Percentiles rank a stretch among this genome's conserved stretches.
Evolutionary conservation across 1,140 invertebrate genomes (phyloP).

Genomic region (Zaprionus ghesquierei): DNA sequence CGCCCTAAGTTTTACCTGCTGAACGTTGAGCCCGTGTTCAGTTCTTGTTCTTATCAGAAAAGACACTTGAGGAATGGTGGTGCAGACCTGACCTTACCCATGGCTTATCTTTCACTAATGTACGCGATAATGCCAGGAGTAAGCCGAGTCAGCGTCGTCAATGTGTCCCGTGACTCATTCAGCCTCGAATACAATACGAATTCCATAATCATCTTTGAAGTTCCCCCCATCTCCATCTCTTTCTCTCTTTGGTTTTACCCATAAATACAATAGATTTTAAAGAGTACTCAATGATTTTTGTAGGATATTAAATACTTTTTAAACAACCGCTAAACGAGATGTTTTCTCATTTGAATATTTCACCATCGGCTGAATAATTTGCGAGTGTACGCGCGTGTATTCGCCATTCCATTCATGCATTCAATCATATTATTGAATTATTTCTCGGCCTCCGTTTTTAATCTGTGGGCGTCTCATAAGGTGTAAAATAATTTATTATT

Average conservation of each 20-base stretch:
- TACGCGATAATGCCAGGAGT: neutral
- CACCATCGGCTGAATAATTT: conserved; percentile 38
- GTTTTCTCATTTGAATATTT: conserved; percentile 17
- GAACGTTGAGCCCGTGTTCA: neutral
- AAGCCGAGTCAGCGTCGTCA: neutral
- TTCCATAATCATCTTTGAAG: neutral
- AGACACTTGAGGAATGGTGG: neutral
- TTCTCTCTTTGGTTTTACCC: neutral
- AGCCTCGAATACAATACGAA: neutral
- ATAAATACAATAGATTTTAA: neutral
- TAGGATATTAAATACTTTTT: conserved; percentile 1
- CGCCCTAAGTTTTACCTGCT: neutral
- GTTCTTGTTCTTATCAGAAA: neutral
- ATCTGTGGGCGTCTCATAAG: conserved; percentile 53
- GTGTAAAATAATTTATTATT: conserved; percentile 56
- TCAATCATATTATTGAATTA: conserved; percentile 35
- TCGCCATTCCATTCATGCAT: conserved; percentile 12
- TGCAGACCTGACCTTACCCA: conserved; percentile 19
- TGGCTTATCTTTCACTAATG: conserved; percentile 18
- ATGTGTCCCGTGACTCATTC: neutral
- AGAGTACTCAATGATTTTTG: neutral
- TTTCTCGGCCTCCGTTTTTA: conserved; percentile 27
- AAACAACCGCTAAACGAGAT: neutral
- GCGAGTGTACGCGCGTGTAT: conserved; percentile 11
- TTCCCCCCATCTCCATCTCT: too few relatives aligned